A percentile compares a stretch with the other conserved stretches of the same genome.
Conservation (phyloP, 2,888 invertebrate species). For the Melipona beecheii region DNA sequence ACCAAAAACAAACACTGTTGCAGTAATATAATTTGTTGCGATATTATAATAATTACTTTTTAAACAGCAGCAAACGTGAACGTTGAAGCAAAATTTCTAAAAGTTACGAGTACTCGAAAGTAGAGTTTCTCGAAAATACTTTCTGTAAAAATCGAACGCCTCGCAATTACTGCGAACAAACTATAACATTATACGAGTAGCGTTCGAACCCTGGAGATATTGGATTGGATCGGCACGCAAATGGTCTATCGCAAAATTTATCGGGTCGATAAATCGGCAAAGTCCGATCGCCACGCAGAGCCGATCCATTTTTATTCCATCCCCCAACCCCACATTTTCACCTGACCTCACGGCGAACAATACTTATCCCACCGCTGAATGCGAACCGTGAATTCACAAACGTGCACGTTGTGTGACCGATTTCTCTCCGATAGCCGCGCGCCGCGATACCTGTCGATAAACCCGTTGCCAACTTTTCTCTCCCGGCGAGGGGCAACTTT, state of each 20-base stretch:
- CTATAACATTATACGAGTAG: too few species aligned
- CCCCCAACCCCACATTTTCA: neutral
- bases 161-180: too few species aligned
- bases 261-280: constrained; percentile 32
- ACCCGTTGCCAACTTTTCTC: constrained; percentile 6
- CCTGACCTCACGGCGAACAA: neutral
- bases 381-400: constrained; percentile 19
- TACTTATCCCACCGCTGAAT: constrained; percentile 12
- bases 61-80: too few species aligned
- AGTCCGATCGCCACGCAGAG: neutral
- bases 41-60: too few species aligned
- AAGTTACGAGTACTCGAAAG: too few species aligned
- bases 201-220: too few species aligned
- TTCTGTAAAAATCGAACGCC: too few species aligned
- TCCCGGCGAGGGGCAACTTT: neutral
- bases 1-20: too few species aligned
- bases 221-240: too few species aligned
- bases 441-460: constrained; percentile 28
- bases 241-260: constrained; percentile 30
- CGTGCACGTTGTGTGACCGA: neutral
- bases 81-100: too few species aligned
- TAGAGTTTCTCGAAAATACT: too few species aligned
- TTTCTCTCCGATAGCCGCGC: constrained; percentile 6
- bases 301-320: constrained; percentile 39
- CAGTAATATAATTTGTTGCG: too few species aligned